Evolutionary conservation across 2,113 vertebrate genomes (phyloP), one percentile per base, ranked within the genome.

Genomic region (Osmerus eperlanus): DNA sequence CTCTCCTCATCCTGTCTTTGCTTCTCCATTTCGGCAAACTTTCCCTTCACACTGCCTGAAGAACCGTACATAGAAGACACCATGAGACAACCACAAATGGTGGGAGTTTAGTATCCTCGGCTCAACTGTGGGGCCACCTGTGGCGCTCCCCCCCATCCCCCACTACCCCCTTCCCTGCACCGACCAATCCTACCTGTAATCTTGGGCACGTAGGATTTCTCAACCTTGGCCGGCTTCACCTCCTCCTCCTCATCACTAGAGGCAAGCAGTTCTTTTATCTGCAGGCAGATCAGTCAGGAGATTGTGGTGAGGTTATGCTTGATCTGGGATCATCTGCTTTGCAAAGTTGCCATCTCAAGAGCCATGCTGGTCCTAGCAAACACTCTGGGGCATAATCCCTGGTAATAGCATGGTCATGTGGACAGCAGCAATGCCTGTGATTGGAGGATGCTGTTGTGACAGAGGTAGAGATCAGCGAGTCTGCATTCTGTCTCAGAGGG

Each of bases 11-110:
- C 96, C 78, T 98, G 93, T 78, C 96, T 93, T 84, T 97, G 94
- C 74, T 97, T 98, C 84, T 98, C 97, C 97, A 99, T 99, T 90
- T 94, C 97, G 68, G 92, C 97, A 89, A 99, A 99, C 78, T 94
- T 99, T 72, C 97, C 97, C 88, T 98, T 99, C 65, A 99, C 97
- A 0, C 96, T 99, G 73, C 97, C 97, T 99, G 88, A 73, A 36
- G 29, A 32, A 11, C 15, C 9, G 77, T 69, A 83, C 75, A 56
- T 66, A 62, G 75, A 64, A 76, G 7, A 21, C 12, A 12, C 53
- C 8, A 75, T 65, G 64, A 53, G 28, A 67, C 47, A 23, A 74
- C 23, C 14, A 18, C 28, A 41, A 1, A 18, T 7, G 36, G 55
- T 32, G 5, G 18, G 53, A 36, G 62, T 52, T 56, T 19, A 47